Conservation (phyloP, 2,888 invertebrate species). For the Stenoptilia bipunctidactyla region DNA sequence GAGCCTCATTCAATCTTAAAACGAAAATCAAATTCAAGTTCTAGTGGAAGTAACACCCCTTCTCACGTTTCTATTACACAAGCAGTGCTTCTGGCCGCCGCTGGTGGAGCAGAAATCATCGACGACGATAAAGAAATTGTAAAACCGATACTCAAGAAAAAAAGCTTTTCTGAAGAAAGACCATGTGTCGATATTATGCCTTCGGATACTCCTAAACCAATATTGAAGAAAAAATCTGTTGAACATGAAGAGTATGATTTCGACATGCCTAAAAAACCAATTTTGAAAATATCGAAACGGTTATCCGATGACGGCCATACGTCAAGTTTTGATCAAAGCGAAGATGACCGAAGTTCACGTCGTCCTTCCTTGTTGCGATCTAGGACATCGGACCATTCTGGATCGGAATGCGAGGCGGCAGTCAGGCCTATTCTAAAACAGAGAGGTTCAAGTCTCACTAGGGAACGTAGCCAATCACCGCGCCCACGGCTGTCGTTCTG, state of each 20-base stretch:
- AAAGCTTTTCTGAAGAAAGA: constrained; percentile 79
- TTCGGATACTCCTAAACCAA: constrained; percentile 76
- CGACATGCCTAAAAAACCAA: constrained; percentile 80
- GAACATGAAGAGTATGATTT: constrained; percentile 82
- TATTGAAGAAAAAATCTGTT: constrained; percentile 88
- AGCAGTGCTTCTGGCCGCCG: constrained; percentile 75
- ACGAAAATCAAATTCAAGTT: constrained; percentile 80
- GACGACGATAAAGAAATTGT: constrained; percentile 73
- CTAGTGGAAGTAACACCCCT: constrained; percentile 73
- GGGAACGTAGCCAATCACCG: constrained; percentile 73
- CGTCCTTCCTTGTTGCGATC: constrained; percentile 70
- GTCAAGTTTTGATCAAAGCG: constrained; percentile 68
- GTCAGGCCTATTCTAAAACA: constrained; percentile 77
- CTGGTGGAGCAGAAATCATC: constrained; percentile 69
- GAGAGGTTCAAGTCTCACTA: constrained; percentile 69
- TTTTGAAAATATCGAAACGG: constrained; percentile 79
- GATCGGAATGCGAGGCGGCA: constrained; percentile 69
- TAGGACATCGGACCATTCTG: constrained; percentile 65
- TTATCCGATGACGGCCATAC: constrained; percentile 74
- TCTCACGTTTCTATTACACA: constrained; percentile 79
- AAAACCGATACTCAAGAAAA: constrained; percentile 86
- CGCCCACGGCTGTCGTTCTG: constrained; percentile 76
- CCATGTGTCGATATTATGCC: constrained; percentile 59
- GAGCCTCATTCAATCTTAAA: constrained; percentile 86
- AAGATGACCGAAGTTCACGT: constrained; percentile 67